Base-by-base conservation (phyloP, 2,113 vertebrate species). In the Eolophus roseicapilla region DNA sequence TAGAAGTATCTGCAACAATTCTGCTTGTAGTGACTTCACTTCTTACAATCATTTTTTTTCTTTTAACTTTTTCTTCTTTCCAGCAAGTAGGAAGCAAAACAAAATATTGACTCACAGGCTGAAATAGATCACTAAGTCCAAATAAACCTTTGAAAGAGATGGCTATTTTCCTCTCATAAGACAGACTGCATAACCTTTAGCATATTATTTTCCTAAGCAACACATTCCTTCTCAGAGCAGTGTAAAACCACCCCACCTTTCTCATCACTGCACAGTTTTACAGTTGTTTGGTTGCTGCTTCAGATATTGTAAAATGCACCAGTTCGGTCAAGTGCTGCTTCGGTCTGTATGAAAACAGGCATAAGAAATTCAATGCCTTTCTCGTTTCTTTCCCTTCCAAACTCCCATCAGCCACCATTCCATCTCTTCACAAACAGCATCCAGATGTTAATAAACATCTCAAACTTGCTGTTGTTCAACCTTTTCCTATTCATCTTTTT, bases 171-270 rank as follows among this genome's bases (percentile, higher is more conserved):
- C 69, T 93, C 71, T 62, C 69, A 46, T 29, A 91, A 91, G 47
- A 63, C 80, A 96, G 55, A 50, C 59, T 57, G 47, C 10, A 20
- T 84, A 94, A 96, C 92, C 88, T 97, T 93, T 82, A 94, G 53
- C 84, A 88, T 88, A 83, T 95, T 95, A 74, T 88, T 97, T 90
- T 92, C 88, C 67, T 90, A 92, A 94, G 84, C 93, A 97, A 96
- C 59, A 82, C 16, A 33, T 93, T 97, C 74, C 50, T 39, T 88
- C 52, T 83, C 68, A 24, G 94, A 97, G 57, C 37, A 69, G 43
- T 10, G 1, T 53, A 90, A 90, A 93, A 31, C n/a, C 35, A 83
- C 33, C 62, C 83, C 63, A 47, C 47, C 76, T 86, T 93, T 96
- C 95, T 82, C 64, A 73, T 79, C 85, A 83, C 50, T 67, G 71